Conservation (phyloP, 2,113 vertebrate genomes). For the Cichladusa arquata region DNA sequence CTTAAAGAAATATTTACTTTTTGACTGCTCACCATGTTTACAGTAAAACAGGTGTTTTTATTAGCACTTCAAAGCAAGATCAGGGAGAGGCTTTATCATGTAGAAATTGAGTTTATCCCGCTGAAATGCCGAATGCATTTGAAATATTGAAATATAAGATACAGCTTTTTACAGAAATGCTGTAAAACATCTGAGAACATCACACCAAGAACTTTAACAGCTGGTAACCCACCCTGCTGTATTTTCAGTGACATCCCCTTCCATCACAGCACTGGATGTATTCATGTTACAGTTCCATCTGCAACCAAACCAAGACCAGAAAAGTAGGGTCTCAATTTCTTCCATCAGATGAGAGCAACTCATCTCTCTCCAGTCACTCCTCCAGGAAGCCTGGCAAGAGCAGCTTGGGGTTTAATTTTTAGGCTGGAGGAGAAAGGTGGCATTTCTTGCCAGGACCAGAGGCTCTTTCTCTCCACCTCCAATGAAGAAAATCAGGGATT, state of each 20-base stretch:
- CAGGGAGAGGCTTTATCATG: not conserved
- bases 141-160: not conserved
- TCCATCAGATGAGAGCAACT: not conserved
- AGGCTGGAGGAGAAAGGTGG: not conserved
- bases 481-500: not conserved
- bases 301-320: not conserved
- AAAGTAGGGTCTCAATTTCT: not conserved
- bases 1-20: slow-evolving; percentile 23
- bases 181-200: not conserved
- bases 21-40: not conserved
- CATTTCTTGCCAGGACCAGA: not conserved
- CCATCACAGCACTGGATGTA: accelerated
- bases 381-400: not conserved
- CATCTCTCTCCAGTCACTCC: not conserved
- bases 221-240: not conserved
- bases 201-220: not conserved
- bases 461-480: not conserved
- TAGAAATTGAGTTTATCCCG: not conserved
- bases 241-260: not conserved
- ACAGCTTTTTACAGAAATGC: not conserved
- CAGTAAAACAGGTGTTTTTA: not conserved
- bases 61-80: not conserved
- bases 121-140: not conserved
- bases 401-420: not conserved
- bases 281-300: not conserved